These are phyloP conservation scores for Odontothrips loti DNA, from an alignment of 2,888 invertebrate genomes.

Conservation along the genomic window DNA sequence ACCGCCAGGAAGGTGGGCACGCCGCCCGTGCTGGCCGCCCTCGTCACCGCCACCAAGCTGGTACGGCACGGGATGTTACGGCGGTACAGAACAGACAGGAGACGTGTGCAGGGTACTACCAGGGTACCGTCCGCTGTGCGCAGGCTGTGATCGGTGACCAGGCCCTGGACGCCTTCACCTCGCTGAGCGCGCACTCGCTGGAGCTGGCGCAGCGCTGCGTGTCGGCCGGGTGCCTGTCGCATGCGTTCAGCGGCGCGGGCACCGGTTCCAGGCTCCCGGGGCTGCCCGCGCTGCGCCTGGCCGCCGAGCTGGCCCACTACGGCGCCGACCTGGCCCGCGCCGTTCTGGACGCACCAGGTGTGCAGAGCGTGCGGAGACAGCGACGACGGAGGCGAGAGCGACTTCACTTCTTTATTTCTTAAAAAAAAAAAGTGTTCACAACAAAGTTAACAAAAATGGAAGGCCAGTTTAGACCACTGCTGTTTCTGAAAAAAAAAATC, in stretches of 20 bases:
- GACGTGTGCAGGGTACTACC: not conserved
- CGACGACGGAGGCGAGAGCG: too few relatives aligned
- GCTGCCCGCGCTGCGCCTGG: constrained; percentile 3
- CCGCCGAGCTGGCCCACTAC: not conserved
- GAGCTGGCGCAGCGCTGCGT: constrained; percentile 16
- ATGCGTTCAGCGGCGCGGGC: not conserved
- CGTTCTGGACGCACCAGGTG: not conserved
- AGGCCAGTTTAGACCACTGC: too few relatives aligned
- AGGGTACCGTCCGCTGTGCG: too few relatives aligned
- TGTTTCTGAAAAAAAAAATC: not conserved
- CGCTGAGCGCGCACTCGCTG: constrained; percentile 1
- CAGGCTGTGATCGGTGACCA: constrained; percentile 15
- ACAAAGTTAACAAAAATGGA: too few relatives aligned
- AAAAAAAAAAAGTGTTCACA: too few relatives aligned
- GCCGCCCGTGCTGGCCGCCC: not conserved
- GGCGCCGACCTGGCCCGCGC: constrained; percentile 12
- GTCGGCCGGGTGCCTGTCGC: constrained; percentile 5
- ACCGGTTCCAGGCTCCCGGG: not conserved
- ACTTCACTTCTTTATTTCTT: too few relatives aligned
- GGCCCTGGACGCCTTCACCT: constrained; percentile 11
- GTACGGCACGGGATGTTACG: too few relatives aligned
- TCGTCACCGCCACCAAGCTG: not conserved
- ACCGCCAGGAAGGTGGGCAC: not conserved
- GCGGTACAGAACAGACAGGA: too few relatives aligned
- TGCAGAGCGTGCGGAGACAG: not conserved